Evolutionary conservation across 2,797 vertebrate species (phyloP).

Genomic region (Periparus ater): DNA sequence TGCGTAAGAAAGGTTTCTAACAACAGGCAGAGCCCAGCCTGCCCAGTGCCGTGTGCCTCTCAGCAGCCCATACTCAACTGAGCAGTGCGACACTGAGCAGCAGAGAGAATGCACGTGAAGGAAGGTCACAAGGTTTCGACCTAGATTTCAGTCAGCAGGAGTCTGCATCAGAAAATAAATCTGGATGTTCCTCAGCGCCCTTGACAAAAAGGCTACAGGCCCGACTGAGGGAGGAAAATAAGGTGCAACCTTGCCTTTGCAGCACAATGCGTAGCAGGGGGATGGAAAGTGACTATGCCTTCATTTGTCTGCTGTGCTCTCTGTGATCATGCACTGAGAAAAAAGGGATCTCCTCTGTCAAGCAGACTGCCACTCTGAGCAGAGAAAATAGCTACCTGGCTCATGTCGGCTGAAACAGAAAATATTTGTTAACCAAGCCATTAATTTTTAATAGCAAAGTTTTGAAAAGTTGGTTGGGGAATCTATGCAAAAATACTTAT

Average conservation of each 20-base stretch:
- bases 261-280: not conserved
- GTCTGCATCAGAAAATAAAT: constrained; percentile 63
- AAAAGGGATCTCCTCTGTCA: not conserved
- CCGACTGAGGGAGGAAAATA: not conserved
- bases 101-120: constrained; percentile 1
- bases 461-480: constrained; percentile 43
- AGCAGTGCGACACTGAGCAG: not conserved
- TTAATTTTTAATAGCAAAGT: constrained; percentile 56
- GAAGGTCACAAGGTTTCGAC: constrained; percentile 63
- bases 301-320: not conserved
- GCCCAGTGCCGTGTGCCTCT: not conserved
- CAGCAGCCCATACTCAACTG: not conserved
- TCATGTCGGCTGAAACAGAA: constrained; percentile 45
- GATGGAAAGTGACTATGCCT: not conserved
- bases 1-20: not conserved
- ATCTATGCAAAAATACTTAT: constrained; percentile 8
- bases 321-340: not conserved
- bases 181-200: constrained; percentile 23
- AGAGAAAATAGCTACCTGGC: constrained; percentile 34
- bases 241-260: not conserved
- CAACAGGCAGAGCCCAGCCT: not conserved
- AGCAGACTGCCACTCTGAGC: constrained; percentile 20
- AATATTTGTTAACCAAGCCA: constrained; percentile 52
- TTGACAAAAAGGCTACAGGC: constrained; percentile 28
- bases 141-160: constrained; percentile 63